Conservation (phyloP, 1,140 invertebrate genomes). For the Coelopa frigida region DNA sequence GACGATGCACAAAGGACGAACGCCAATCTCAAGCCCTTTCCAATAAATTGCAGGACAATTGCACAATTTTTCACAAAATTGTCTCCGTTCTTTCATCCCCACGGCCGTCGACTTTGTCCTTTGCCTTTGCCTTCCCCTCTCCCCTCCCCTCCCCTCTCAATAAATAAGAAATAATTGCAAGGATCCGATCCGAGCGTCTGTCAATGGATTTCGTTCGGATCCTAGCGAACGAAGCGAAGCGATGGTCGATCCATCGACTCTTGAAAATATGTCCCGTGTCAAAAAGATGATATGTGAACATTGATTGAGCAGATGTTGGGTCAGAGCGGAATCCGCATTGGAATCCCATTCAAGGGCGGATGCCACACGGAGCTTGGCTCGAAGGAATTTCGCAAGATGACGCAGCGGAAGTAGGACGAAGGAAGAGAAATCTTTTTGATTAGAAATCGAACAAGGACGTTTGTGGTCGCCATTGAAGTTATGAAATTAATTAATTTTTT, state of each 20-base stretch:
- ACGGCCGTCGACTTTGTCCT: no score
- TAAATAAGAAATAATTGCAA: neutral
- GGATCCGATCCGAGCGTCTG: neutral
- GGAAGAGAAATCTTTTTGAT: no score
- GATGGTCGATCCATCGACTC: neutral
- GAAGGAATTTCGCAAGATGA: no score
- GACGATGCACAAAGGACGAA: neutral
- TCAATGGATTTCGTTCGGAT: no score
- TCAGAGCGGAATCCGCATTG: no score
- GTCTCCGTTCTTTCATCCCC: neutral
- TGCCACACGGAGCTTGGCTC: no score
- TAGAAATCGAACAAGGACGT: no score
- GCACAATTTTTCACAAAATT: conserved; percentile 8
- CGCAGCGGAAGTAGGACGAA: no score
- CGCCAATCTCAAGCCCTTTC: conserved; percentile 3
- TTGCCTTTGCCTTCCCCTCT: no score
- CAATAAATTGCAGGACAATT: conserved; percentile 12
- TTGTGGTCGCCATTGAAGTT: no score
- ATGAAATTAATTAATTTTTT: no score
- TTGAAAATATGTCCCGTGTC: neutral
- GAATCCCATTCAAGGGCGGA: conserved; percentile 5
- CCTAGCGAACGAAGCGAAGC: neutral
- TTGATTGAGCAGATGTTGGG: conserved; percentile 11
- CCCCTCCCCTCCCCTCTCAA: no score
- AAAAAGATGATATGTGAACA: conserved; percentile 4